A percentile compares a stretch with the other conserved stretches of the same genome.
Evolutionary conservation across 2,888 invertebrate genomes (phyloP).

Genomic region (Creontiades dilutus): DNA sequence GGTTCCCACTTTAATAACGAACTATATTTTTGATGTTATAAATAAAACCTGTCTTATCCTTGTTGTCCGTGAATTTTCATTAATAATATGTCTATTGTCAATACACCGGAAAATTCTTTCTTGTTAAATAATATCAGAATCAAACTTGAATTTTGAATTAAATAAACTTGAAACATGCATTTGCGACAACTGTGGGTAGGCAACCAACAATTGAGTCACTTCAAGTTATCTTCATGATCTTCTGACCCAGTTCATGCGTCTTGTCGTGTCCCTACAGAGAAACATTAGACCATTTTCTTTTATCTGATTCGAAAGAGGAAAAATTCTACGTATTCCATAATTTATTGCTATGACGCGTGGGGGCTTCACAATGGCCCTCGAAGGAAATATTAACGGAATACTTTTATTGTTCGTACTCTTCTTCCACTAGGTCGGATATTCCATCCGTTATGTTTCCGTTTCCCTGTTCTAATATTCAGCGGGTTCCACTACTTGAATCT

Average conservation of each 20-base stretch:
- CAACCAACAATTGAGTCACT: too few relatives aligned
- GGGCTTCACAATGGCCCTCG: constrained; percentile 10
- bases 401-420: not conserved
- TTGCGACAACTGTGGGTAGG: too few relatives aligned
- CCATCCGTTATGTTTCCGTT: not conserved
- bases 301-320: not conserved
- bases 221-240: not conserved
- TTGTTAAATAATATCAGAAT: too few relatives aligned
- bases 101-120: too few relatives aligned
- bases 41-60: too few relatives aligned
- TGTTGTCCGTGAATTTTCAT: too few relatives aligned
- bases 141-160: too few relatives aligned
- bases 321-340: not conserved
- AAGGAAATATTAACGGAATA: constrained; percentile 17
- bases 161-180: too few relatives aligned
- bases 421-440: not conserved
- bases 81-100: too few relatives aligned
- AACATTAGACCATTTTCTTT: not conserved
- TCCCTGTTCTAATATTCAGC: not conserved
- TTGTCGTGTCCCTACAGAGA: not conserved
- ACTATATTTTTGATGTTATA: too few relatives aligned
- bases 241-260: not conserved
- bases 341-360: constrained; percentile 1
- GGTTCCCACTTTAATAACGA: too few relatives aligned
- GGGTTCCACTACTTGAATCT: not conserved